Evolutionary conservation across 2,113 vertebrate species (phyloP).

Genomic region (Diadophis punctatus): DNA sequence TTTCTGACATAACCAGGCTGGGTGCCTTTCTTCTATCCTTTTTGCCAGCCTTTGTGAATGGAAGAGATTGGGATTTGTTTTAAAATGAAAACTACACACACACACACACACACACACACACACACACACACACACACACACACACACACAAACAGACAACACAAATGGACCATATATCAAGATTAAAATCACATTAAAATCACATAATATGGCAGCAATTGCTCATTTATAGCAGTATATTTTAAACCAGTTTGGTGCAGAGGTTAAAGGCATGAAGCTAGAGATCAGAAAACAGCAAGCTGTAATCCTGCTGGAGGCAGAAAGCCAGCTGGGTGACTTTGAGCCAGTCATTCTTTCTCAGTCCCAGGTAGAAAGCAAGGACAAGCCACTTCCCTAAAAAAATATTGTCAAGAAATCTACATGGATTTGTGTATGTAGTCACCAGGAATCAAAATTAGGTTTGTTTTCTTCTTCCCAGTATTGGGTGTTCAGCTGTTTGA

Average conservation of each 20-base stretch:
- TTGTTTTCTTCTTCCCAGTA: neutral
- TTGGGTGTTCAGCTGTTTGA: neutral
- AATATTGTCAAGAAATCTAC: neutral
- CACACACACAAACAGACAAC: neutral
- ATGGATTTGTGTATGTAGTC: neutral
- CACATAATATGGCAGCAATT: neutral
- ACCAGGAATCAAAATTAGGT: neutral
- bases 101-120: neutral
- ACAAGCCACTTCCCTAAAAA: neutral
- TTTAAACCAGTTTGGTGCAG: neutral
- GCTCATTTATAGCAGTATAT: neutral
- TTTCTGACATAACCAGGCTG: conserved; percentile 61
- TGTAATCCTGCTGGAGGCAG: neutral
- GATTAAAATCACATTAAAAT: neutral
- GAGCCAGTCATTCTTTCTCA: neutral
- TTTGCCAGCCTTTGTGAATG: conserved; percentile 42
- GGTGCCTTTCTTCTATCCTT: conserved; percentile 44
- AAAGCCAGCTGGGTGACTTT: neutral
- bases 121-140: neutral
- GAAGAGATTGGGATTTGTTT: conserved; percentile 39
- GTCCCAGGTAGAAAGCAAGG: neutral
- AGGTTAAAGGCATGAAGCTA: neutral
- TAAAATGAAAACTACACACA: neutral
- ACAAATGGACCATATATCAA: neutral
- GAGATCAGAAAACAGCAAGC: neutral